A percentile compares a stretch with the other conserved stretches of the same genome.
phyloP scores from a whole-genome alignment of 2,113 vertebrate species.

The Eretmochelys imbricata region DNA sequence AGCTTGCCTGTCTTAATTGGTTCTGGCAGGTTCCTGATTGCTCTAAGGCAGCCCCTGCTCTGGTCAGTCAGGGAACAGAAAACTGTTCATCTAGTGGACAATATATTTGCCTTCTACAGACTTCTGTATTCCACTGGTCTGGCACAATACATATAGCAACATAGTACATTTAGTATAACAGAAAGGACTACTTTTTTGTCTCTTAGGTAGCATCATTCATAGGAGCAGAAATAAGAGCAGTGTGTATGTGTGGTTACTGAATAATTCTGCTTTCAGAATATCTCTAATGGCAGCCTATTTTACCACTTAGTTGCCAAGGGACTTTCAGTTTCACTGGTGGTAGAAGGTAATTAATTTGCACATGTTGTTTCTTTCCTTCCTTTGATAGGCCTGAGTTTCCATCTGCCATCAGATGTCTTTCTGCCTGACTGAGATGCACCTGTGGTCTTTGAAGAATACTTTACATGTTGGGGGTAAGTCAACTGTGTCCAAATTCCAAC shows the following conservation, averaged over 20 bases:
- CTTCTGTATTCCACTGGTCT: too few species aligned
- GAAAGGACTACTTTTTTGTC: background rate
- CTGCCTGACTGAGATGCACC: slow-evolving; percentile 93
- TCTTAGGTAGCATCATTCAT: background rate
- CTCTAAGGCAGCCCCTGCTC: too few species aligned
- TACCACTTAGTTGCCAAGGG: slow-evolving; percentile 8
- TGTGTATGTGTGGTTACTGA: slow-evolving; percentile 19
- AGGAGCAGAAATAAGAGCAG: background rate
- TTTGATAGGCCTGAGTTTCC: slow-evolving; percentile 76
- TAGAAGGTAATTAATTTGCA: slow-evolving; percentile 63
- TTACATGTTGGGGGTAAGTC: slow-evolving; percentile 90
- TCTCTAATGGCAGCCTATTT: background rate
- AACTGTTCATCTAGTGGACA: too few species aligned
- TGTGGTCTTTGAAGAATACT: slow-evolving; percentile 94
- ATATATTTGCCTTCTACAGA: too few species aligned
- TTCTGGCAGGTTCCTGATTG: too few species aligned
- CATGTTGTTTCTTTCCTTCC: slow-evolving; percentile 59
- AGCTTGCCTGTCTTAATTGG: too few species aligned
- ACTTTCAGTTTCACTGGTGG: slow-evolving; percentile 40
- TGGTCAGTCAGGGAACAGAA: too few species aligned
- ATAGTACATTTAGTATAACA: background rate
- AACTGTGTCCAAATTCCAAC: slow-evolving; percentile 19
- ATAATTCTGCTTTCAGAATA: slow-evolving; percentile 24
- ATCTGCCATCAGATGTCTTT: slow-evolving; percentile 90
- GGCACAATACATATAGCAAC: background rate